Percentiles rank a stretch among this genome's conserved stretches.
Evolutionary conservation across 2,113 vertebrate species (phyloP).

Genomic region (Loxodonta africana): DNA sequence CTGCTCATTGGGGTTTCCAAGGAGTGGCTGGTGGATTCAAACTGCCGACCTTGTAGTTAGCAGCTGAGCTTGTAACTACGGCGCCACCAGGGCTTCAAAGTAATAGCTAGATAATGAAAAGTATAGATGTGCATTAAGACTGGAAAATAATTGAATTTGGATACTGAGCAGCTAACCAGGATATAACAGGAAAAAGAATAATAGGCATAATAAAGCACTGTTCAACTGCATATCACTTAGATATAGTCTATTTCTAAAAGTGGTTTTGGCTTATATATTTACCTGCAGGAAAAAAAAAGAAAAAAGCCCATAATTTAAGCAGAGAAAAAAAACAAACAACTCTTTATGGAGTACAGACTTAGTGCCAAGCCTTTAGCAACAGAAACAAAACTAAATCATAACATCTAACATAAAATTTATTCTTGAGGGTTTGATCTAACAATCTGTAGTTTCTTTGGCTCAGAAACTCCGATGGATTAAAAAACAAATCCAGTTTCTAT

Average conservation of each 20-base stretch:
- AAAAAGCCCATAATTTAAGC: not conserved
- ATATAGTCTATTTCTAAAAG: not conserved
- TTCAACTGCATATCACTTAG: not conserved
- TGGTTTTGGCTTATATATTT: not conserved
- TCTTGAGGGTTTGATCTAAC: not conserved
- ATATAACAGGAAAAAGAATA: not conserved
- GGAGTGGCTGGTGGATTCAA: too few species aligned
- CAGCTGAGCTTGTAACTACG: too few species aligned
- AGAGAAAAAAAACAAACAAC: not conserved
- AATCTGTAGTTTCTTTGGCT: not conserved
- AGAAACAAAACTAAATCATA: slow-evolving; percentile 2
- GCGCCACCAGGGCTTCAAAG: too few species aligned
- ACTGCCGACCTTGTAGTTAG: too few species aligned
- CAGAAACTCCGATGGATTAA: not conserved
- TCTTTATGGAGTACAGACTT: not conserved
- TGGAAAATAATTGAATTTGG: not conserved
- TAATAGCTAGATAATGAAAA: not conserved
- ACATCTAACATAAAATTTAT: slow-evolving; percentile 14
- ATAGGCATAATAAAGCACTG: not conserved
- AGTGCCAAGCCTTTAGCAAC: not conserved
- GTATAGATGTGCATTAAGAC: not conserved
- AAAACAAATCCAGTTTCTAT: slow-evolving; percentile 26
- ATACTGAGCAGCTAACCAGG: not conserved
- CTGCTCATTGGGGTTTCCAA: too few species aligned
- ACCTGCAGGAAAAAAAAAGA: not conserved